phyloP scores from a whole-genome alignment of 2,113 vertebrate species.

The Apaloderma vittatum region DNA sequence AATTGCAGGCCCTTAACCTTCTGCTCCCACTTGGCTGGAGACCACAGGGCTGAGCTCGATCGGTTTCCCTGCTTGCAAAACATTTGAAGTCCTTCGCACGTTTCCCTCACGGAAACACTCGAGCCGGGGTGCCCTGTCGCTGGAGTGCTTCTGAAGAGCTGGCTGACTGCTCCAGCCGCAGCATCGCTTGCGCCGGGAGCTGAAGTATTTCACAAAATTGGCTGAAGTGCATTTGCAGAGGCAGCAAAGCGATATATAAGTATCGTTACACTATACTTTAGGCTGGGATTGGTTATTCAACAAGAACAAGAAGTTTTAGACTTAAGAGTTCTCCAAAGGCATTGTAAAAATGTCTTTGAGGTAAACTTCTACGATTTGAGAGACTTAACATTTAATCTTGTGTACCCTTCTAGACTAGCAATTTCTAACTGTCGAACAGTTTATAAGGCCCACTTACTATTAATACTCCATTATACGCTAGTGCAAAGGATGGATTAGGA shows the following conservation, averaged over 20 bases:
- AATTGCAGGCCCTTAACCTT: not conserved
- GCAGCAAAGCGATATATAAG: not conserved
- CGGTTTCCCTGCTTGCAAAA: not conserved
- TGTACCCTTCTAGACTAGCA: slow-evolving; percentile 16
- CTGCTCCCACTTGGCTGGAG: not conserved
- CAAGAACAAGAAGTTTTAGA: not conserved
- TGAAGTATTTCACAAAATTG: not conserved
- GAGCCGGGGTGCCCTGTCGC: not conserved
- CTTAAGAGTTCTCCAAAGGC: not conserved
- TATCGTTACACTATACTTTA: not conserved
- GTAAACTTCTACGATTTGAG: not conserved
- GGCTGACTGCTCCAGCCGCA: not conserved
- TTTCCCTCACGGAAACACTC: not conserved
- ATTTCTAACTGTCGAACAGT: not conserved
- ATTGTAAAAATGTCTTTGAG: not conserved
- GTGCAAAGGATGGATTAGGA: not conserved
- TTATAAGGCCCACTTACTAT: not conserved
- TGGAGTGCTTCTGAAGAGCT: not conserved
- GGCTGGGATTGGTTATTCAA: not conserved
- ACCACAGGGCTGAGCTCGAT: not conserved
- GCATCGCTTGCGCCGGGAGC: not conserved
- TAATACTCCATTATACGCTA: not conserved
- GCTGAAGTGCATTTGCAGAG: slow-evolving; percentile 9
- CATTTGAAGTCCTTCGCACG: not conserved
- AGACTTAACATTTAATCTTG: slow-evolving; percentile 14